Evolutionary conservation across 2,113 vertebrate species (phyloP).

Genomic region (Lagenorhynchus albirostris): DNA sequence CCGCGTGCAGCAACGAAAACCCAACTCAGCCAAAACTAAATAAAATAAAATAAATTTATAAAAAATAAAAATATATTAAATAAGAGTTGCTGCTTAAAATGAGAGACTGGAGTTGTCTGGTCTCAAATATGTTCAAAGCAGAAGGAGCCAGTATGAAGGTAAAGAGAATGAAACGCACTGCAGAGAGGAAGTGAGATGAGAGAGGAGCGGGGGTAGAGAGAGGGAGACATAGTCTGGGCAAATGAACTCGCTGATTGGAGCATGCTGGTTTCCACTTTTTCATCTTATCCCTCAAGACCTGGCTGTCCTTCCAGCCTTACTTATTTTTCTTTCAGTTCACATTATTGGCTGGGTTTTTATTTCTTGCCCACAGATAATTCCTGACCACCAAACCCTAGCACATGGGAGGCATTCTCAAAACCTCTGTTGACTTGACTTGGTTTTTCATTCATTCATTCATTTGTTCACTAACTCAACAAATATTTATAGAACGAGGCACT

Average conservation of each 20-base stretch:
- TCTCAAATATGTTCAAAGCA: not conserved
- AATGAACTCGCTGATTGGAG: not conserved
- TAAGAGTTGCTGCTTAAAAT: not conserved
- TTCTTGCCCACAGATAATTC: slow-evolving; percentile 1
- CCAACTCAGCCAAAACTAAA: no score
- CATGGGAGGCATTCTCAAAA: not conserved
- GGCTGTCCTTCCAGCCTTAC: not conserved
- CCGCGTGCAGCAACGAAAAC: no score
- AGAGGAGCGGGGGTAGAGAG: not conserved
- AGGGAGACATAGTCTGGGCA: no score
- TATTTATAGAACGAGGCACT: not conserved
- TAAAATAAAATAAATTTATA: no score
- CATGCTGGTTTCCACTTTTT: not conserved
- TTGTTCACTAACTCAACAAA: not conserved
- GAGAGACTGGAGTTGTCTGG: not conserved
- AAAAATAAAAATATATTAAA: no score
- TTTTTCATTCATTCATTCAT: not conserved
- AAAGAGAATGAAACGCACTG: not conserved
- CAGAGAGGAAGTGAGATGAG: not conserved
- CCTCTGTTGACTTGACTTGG: not conserved
- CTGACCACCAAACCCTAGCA: not conserved
- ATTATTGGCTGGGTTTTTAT: not conserved
- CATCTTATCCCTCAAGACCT: no score
- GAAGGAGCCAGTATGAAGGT: not conserved
- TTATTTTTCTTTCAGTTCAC: not conserved